phyloP scores from a whole-genome alignment of 2,113 vertebrate species.

The Nerophis ophidion region DNA sequence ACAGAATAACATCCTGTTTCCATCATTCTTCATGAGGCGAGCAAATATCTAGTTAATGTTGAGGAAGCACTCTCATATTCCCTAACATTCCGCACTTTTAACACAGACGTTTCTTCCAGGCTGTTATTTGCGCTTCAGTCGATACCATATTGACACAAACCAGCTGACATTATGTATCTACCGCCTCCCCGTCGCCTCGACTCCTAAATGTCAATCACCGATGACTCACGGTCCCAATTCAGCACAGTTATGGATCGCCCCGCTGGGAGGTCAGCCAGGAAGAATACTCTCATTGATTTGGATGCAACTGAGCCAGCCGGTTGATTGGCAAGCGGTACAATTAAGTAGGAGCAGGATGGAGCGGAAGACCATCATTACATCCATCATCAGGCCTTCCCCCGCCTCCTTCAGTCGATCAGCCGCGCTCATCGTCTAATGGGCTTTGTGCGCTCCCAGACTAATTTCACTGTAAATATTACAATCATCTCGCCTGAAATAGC shows the following conservation, averaged over 20 bases:
- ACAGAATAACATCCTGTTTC: too few species aligned
- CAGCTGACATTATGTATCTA: constrained; percentile 41
- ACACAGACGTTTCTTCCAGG: constrained; percentile 39
- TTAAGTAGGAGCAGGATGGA: constrained; percentile 48
- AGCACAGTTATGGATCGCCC: constrained; percentile 41
- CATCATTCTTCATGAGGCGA: too few species aligned
- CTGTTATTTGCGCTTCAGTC: constrained; percentile 45
- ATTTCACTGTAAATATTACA: constrained; percentile 35
- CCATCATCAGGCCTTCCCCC: constrained; percentile 37
- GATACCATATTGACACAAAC: constrained; percentile 53
- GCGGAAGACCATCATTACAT: constrained; percentile 49
- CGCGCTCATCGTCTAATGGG: constrained; percentile 37
- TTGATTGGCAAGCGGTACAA: constrained; percentile 60
- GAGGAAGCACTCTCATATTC: constrained; percentile 3
- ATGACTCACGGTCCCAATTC: constrained; percentile 26
- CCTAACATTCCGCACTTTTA: constrained; percentile 41
- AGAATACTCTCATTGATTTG: constrained; percentile 45
- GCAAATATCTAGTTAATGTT: too few species aligned
- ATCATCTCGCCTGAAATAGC: constrained; percentile 18
- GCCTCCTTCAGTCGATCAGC: constrained; percentile 33
- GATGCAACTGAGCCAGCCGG: constrained; percentile 24
- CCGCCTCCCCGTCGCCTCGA: constrained; percentile 18
- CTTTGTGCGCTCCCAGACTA: constrained; percentile 32
- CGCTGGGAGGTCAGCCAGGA: constrained; percentile 26
- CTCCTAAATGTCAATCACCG: constrained; percentile 51